Percentiles rank a stretch among this genome's conserved stretches.
Conservation (phyloP, 1,140 invertebrate genomes). For the Coenobita brevimanus region DNA sequence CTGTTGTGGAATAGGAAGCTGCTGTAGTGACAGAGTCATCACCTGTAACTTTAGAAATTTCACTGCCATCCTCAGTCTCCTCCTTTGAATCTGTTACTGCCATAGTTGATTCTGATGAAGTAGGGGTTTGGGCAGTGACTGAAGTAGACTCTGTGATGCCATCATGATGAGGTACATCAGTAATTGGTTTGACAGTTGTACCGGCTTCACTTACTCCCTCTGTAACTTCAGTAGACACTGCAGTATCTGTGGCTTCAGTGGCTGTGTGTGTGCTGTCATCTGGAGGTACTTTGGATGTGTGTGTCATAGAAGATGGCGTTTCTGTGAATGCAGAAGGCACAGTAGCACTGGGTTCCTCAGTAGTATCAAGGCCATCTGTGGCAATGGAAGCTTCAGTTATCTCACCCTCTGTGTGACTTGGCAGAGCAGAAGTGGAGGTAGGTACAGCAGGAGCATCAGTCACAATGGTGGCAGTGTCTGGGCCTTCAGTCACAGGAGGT, state of each 20-base stretch:
- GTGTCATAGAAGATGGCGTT: not conserved
- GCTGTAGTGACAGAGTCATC: constrained; percentile 70
- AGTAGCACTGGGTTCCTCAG: not conserved
- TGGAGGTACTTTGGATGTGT: not conserved
- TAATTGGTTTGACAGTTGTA: not conserved
- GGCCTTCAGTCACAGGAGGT: not conserved
- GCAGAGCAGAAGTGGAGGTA: not conserved
- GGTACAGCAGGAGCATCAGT: not conserved
- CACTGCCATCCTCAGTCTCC: too few relatives aligned
- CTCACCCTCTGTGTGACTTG: too few relatives aligned
- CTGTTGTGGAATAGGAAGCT: constrained; percentile 70
- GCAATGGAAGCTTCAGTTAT: constrained; percentile 17
- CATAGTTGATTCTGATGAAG: constrained; percentile 50
- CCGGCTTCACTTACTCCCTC: not conserved
- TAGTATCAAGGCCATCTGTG: constrained; percentile 24
- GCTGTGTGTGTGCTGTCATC: not conserved
- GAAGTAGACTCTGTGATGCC: constrained; percentile 65
- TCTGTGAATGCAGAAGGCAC: constrained; percentile 5
- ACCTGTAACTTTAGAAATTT: constrained; percentile 23
- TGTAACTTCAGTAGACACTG: not conserved
- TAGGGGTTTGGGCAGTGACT: constrained; percentile 32
- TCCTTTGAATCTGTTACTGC: too few relatives aligned
- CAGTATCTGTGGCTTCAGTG: not conserved
- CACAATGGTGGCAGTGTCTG: not conserved
- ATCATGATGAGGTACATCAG: constrained; percentile 36